phyloP scores from a whole-genome alignment of 2,797 vertebrate species.

The Cercopithecus petaurista region DNA sequence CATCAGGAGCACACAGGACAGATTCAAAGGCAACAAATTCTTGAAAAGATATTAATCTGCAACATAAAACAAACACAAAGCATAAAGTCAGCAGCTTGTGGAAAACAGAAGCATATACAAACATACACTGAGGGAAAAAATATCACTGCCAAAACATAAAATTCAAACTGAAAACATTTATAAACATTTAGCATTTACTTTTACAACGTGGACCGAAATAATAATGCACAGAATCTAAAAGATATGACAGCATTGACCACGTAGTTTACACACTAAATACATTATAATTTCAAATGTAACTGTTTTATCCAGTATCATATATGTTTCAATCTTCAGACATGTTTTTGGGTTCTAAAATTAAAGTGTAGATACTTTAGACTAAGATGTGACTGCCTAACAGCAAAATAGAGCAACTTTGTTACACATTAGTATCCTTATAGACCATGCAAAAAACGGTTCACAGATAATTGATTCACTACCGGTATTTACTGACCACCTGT shows the following conservation, averaged over 20 bases:
- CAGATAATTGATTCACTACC: background rate
- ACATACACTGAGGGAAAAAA: background rate
- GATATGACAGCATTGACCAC: background rate
- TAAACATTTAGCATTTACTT: background rate
- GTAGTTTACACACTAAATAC: background rate
- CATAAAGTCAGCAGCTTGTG: slow-evolving; percentile 55
- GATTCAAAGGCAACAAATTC: slow-evolving; percentile 93
- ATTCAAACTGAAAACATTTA: background rate
- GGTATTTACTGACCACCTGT: background rate
- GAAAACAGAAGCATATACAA: slow-evolving; percentile 34
- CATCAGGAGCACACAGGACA: slow-evolving; percentile 91
- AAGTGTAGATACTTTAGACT: background rate
- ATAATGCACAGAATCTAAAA: background rate
- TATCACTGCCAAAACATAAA: background rate
- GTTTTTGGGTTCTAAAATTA: background rate
- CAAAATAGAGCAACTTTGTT: background rate
- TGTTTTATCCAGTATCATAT: background rate
- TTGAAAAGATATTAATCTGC: slow-evolving; percentile 93
- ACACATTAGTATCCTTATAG: background rate
- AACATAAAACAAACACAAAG: slow-evolving; percentile 72
- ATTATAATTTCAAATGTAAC: background rate
- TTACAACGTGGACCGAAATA: background rate
- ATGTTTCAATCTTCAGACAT: background rate
- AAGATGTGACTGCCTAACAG: background rate
- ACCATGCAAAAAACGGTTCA: background rate